Base-by-base conservation (phyloP, 2,797 vertebrate species). In the Amazona finschi region DNA sequence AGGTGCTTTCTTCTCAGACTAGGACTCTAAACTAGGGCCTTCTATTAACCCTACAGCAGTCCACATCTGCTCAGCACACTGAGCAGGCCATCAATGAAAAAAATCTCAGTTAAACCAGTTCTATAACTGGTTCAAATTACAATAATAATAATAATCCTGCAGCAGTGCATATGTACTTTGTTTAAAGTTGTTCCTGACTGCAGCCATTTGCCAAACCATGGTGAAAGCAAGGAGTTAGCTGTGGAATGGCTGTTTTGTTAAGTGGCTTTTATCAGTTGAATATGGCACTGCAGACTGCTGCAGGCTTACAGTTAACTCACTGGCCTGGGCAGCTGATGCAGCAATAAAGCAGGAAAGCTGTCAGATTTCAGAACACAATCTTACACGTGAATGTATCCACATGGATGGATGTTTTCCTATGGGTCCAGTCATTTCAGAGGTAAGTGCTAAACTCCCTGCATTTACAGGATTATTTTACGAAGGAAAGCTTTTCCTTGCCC, bases 191-290 rank as follows among this genome's bases (percentile, higher is more conserved):
- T 18, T 4, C 3, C 39, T 6, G 43, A 3, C 67, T 39, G 53
- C 70, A 44, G 43, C 1, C 22, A 2, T 3, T 1, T 36, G 46
- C 62, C 49, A n/a, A 47, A 30, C 2, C 5, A 5, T 30, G 2
- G 60, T 0, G 10, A 64, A 39, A 72, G 27, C 33, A 7, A n/a
- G 28, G 47, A 8, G 2, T 24, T 1, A 13, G 62, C 33, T 5
- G 0, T 1, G 38, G 20, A 12, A 22, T 39, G 4, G 53, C 49
- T 14, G 1, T 2, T 30, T 3, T 16, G 11, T 1, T 0, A 2
- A 31, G 36, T 0, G 11, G 38, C 15, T 55, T 50, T 25, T 18
- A 1, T 2, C 31, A 1, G 4, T 6, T 55, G n/a, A 30, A 27
- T 5, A 8, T 1, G 28, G 41, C 24, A 3, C 39, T 9, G 36